These are phyloP conservation scores for Agonopterix alstromeriana DNA, from an alignment of 2,888 invertebrate genomes.

Conservation along the genomic window DNA sequence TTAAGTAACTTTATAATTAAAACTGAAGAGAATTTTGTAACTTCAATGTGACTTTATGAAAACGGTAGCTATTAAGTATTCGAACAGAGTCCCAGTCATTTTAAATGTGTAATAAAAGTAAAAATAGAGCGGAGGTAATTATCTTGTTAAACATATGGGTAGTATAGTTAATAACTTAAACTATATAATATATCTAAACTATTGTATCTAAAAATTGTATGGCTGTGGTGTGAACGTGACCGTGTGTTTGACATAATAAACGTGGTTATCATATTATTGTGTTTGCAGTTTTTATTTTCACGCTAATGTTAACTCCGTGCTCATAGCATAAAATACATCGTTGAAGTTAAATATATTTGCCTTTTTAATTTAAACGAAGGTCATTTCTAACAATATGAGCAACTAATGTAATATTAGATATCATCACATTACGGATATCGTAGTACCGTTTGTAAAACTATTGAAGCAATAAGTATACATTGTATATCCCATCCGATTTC, in stretches of 20 bases:
- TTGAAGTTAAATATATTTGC: conserved; percentile 2
- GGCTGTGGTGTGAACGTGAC: conserved; percentile 46
- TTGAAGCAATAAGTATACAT: too few relatives aligned
- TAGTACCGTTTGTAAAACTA: too few relatives aligned
- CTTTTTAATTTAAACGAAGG: background rate
- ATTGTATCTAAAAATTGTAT: conserved; percentile 29
- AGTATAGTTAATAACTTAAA: conserved; percentile 12
- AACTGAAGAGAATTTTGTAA: too few relatives aligned
- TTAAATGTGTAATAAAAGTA: too few relatives aligned
- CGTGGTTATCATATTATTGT: conserved; percentile 58
- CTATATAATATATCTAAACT: conserved; percentile 20
- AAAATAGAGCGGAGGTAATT: too few relatives aligned
- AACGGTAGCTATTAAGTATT: too few relatives aligned
- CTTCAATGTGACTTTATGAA: too few relatives aligned
- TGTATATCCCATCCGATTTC: too few relatives aligned
- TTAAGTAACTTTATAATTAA: conserved; percentile 3
- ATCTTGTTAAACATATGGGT: conserved; percentile 1
- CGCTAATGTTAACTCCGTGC: conserved; percentile 2
- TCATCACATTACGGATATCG: too few relatives aligned
- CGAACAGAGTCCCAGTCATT: too few relatives aligned
- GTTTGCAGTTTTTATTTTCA: conserved; percentile 41
- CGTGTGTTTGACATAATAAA: conserved; percentile 58
- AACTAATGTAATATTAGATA: too few relatives aligned
- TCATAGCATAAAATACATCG: background rate
- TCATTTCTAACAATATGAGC: too few relatives aligned